Base-by-base conservation (phyloP, 2,888 invertebrate genomes). In the Lasioglossum leucozonium region DNA sequence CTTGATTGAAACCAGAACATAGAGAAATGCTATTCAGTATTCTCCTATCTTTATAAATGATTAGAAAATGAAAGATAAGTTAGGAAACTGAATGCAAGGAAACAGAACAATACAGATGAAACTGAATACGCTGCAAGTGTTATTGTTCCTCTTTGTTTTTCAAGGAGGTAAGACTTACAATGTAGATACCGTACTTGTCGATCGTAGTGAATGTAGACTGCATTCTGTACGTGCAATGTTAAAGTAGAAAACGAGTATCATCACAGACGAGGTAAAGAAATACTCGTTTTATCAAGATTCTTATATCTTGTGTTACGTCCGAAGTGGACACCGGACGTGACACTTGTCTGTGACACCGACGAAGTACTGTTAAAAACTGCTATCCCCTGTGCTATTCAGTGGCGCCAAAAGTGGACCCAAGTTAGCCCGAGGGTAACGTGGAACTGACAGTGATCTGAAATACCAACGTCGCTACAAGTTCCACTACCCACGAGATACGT, bases 121-220 rank as follows among this genome's bases (percentile, higher is more conserved):
- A 74, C n/a, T 79, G 13, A 76, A 84, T 18, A n/a, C 65, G 10
- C 69, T 89, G n/a, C 86, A 72, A 74, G 85, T 92, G 79, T 82
- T 92, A 26, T 79, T 92, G 44, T 67, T 91, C 80, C 69, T 91
- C 73, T 85, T 90, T 26, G 42, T 91, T 77, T 76, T 92, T 34
- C 88, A 90, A 72, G 88, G 58, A 86, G 89, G 93, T 93, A 76
- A 93, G 89, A 69, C 80, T 76, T 26, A 37, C n/a, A 34, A 44
- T 62, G 4, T 11, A 74, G 42, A n/a, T 6, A 40, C 42, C 75
- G 34, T 42, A 42, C 2, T 79, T 72, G 30, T 18, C 76, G n/a
- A 37, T 65, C 0, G 65, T 37, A 44, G 76, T 55, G 84, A 87
- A 77, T 26, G n/a, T 22, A 72, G 75, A 55, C 42, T 44, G 18